Evolutionary conservation across 2,797 vertebrate genomes (phyloP).

Genomic region (Balearica regulorum): DNA sequence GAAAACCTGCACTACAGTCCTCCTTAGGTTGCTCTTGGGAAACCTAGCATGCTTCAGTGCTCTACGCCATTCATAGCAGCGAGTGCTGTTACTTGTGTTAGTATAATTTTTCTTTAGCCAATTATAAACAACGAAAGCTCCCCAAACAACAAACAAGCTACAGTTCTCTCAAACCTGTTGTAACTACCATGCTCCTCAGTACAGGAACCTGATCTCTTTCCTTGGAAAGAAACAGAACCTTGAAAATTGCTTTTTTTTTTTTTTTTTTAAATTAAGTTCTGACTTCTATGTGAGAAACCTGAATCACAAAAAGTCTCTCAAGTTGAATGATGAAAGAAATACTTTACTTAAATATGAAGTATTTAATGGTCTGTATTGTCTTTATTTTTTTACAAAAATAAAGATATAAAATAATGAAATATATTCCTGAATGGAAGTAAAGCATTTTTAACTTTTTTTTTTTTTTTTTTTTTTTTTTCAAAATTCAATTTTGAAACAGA

Average conservation of each 20-base stretch:
- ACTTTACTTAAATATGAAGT: not conserved
- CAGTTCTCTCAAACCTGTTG: not conserved
- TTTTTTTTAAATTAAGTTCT: not conserved
- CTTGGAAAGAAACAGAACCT: not conserved
- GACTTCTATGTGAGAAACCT: not conserved
- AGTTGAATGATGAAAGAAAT: not conserved
- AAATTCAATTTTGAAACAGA: not conserved
- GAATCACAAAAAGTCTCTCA: not conserved
- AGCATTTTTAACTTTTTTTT: not conserved
- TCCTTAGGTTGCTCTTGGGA: not conserved
- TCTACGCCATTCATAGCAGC: rapidly evolving
- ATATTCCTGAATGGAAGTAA: not conserved
- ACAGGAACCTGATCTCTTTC: not conserved
- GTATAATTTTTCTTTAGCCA: not conserved
- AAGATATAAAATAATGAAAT: not conserved
- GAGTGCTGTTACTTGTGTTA: not conserved
- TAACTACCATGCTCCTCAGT: not conserved
- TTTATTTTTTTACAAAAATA: not conserved
- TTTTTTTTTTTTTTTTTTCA: not conserved
- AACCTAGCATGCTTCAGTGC: not conserved
- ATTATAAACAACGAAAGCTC: not conserved
- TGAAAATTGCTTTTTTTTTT: not conserved
- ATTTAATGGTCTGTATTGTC: not conserved
- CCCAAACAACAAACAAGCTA: not conserved
- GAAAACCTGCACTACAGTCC: not conserved